Evolutionary conservation across 2,113 vertebrate species (phyloP).

Genomic region (Labrus mixtus): DNA sequence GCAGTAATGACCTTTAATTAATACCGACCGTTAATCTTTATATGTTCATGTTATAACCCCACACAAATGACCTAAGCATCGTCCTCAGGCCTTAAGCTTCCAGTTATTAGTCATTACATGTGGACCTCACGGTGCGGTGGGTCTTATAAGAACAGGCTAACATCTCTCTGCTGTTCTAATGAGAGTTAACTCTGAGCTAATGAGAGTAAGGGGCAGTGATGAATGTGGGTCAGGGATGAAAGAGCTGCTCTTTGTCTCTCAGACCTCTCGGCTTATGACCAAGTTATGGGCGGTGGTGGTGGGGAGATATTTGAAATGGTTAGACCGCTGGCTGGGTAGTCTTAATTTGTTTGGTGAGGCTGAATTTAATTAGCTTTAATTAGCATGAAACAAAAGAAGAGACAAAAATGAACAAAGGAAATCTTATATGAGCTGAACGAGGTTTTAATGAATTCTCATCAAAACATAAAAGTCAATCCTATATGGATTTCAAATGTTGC

Average conservation of each 20-base stretch:
- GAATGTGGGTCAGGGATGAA: conserved; percentile 58
- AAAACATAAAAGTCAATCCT: no score
- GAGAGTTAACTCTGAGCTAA: conserved; percentile 65
- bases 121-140: conserved; percentile 25
- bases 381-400: background rate
- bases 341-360: conserved; percentile 22
- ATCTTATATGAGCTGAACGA: conserved; percentile 3
- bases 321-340: background rate
- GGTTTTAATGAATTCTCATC: no score
- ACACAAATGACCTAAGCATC: conserved; percentile 28
- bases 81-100: conserved; percentile 39
- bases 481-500: no score
- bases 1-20: conserved; percentile 25
- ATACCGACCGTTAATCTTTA: no score
- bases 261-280: conserved; percentile 40
- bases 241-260: conserved; percentile 61
- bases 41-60: conserved; percentile 34
- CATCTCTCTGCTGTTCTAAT: conserved; percentile 62
- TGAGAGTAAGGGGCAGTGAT: conserved; percentile 59
- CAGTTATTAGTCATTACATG: conserved; percentile 56
- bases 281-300: conserved; percentile 41
- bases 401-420: conserved; percentile 21
- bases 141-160: conserved; percentile 44
- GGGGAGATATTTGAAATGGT: conserved; percentile 33
- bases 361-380: conserved; percentile 44